A percentile compares a stretch with the other conserved stretches of the same genome.
Evolutionary conservation across 1,140 invertebrate genomes (phyloP).

Genomic region (Helicorthomorpha holstii): DNA sequence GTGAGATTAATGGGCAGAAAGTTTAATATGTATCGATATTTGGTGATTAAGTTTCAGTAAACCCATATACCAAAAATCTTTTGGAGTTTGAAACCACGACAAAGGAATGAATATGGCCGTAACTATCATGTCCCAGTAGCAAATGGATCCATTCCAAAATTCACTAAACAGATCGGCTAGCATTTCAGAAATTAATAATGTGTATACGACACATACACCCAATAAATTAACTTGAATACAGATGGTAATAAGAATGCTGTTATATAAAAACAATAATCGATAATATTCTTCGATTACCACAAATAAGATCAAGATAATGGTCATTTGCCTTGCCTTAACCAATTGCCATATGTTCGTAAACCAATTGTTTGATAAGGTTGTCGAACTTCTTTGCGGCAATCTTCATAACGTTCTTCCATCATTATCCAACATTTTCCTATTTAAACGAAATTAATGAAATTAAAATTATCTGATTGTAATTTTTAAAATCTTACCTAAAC

Average conservation of each 20-base stretch:
- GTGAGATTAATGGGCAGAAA: background rate
- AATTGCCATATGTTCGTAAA: constrained; percentile 36
- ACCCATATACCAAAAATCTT: background rate
- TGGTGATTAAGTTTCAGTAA: background rate
- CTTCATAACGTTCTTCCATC: constrained; percentile 42
- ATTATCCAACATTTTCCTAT: constrained; percentile 54
- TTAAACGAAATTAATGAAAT: no score
- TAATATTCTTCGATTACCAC: no score
- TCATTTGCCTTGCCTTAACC: constrained; percentile 41
- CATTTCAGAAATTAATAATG: constrained; percentile 46
- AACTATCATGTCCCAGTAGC: constrained; percentile 44
- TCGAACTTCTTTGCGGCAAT: constrained; percentile 35
- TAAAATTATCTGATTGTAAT: no score
- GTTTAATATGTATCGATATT: background rate
- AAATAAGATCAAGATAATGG: no score
- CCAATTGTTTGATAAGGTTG: constrained; percentile 52
- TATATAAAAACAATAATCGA: no score
- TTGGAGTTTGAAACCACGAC: background rate
- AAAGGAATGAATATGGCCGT: constrained; percentile 29
- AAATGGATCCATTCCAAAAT: constrained; percentile 28
- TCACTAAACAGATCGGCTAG: constrained; percentile 25
- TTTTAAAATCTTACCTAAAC: no score
- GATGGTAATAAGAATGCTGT: constrained; percentile 33
- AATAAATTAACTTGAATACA: constrained; percentile 44
- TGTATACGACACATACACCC: constrained; percentile 48